Base-by-base conservation (phyloP, 2,797 vertebrate genomes). In the Cuculus canorus region DNA sequence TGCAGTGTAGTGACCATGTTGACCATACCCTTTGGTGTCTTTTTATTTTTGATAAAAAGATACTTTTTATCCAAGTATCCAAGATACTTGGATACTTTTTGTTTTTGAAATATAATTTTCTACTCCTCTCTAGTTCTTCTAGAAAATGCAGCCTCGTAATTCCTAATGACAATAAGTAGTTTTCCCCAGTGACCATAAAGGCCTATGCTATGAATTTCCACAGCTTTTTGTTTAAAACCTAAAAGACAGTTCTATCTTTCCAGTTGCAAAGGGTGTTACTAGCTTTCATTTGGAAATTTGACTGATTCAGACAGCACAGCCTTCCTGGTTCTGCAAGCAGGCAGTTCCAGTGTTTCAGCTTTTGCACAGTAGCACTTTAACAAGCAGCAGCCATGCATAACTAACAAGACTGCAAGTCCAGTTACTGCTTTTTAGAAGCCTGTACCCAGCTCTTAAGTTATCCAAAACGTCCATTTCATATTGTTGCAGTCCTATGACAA, bases 331-430 rank as follows among this genome's bases (percentile, higher is more conserved):
- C 91, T 85, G 91, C 79, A 71, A 87, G 91, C 84, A 92, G 84
- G 92, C 92, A 88, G 89, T 88, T 94, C 88, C 95, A 95, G 82
- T 79, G 91, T 79, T 88, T 73, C 82, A 84, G 95, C 83, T 92
- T 88, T 84, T 92, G 81, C 83, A 91, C 91, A 94, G 94, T 57
- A 92, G 93, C 86, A 94, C 88, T 96, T 93, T 95, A 93, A 88
- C 82, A 63, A 92, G 80, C 93, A 92, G 92, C 94, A 93, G 87
- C 92, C 94, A 95, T 86, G 94, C 93, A 94, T 92, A 96, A 78
- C 92, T 84, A 96, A 95, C 81, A 75, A 70, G 70, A 79, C 73
- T 92, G 52, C 73, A 92, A 92, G 78, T 60, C 71, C 77, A 79
- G 87, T 84, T 68, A 64, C 75, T 86, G 80, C 78, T 92, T 83